Conservation (phyloP, 35 echinoderm and acorn worm species). For the Apostichopus parvimensis region DNA sequence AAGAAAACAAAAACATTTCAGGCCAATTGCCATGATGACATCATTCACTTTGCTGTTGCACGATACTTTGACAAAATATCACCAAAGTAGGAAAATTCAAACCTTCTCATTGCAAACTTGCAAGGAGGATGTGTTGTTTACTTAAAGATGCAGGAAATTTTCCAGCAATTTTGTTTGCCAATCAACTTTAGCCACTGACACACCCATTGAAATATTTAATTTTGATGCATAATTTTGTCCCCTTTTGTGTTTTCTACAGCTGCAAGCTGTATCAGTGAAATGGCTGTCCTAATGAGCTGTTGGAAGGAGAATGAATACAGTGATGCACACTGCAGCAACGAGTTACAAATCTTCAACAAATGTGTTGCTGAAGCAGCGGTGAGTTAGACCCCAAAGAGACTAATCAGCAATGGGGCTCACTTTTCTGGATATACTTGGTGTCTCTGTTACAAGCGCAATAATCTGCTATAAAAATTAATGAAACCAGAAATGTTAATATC, state of each 20-base stretch:
- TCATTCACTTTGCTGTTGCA: too few relatives aligned
- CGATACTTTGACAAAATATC: too few relatives aligned
- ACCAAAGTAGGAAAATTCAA: background rate
- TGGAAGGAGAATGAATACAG: constrained; percentile 82
- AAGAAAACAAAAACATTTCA: too few relatives aligned
- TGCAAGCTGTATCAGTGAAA: constrained; percentile 79
- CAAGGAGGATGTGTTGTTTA: background rate
- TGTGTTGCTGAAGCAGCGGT: constrained; percentile 66
- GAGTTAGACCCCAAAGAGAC: background rate
- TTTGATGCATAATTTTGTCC: too few relatives aligned
- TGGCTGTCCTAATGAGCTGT: constrained; percentile 78
- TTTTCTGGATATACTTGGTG: background rate
- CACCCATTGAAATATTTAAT: too few relatives aligned
- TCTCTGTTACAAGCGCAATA: too few relatives aligned
- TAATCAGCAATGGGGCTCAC: background rate
- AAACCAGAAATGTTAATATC: too few relatives aligned
- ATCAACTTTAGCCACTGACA: too few relatives aligned
- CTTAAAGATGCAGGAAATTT: background rate
- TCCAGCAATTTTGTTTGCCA: too few relatives aligned
- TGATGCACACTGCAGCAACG: constrained; percentile 60
- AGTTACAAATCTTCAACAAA: constrained; percentile 67
- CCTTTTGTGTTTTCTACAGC: constrained; percentile 21
- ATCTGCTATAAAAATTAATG: too few relatives aligned
- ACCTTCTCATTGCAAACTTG: background rate
- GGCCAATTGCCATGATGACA: too few relatives aligned